Base-by-base conservation (phyloP, 2,888 invertebrate species). In the Lamellibrachia columna region DNA sequence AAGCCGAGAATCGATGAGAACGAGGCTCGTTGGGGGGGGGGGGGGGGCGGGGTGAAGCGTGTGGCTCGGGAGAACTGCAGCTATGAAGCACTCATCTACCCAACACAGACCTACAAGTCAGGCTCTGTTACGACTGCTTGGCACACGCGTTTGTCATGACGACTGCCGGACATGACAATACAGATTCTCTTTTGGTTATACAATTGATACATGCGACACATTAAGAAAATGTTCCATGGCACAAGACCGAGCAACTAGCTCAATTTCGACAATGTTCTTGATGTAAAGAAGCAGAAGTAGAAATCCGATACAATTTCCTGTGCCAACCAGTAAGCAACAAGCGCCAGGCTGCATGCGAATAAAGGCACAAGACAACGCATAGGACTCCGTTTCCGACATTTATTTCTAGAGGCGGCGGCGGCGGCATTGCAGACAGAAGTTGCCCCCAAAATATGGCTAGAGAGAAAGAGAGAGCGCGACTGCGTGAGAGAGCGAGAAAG, bases 371-470 rank as follows among this genome's bases (percentile, higher is more conserved):
- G 75, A 75, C 75, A 75, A 75, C 75, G 75, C 75, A 22, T 15
- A 75, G 75, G 22, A 22, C 75, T 75, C 75, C 15, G 75, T 75
- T 75, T 75, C 75, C 75, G 75, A 75, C 75, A 75, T 75, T 75
- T 75, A 75, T 75, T 75, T 75, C 75, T 75, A 75, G 75, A 15
- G 75, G 75, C 75, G 75, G 75, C 75, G 75, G 75, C 75, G 75
- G 75, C 75, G 75, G 75, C 22, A 40, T 40, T 75, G 75, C 75
- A 75, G 75, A 75, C 75, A 22, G 75, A n/a, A n/a, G 22, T 22
- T 75, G 75, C 75, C 60, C 75, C n/a, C 75, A 22, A 40, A 75
- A 75, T 75, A 75, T 75, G 75, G 75, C 75, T 75, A n/a, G 75
- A 75, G 75, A 75, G 60, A 60, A 15, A 58, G 6, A 58, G 58